Conservation (phyloP, 2,797 vertebrate genomes). For the Labroides dimidiatus region DNA sequence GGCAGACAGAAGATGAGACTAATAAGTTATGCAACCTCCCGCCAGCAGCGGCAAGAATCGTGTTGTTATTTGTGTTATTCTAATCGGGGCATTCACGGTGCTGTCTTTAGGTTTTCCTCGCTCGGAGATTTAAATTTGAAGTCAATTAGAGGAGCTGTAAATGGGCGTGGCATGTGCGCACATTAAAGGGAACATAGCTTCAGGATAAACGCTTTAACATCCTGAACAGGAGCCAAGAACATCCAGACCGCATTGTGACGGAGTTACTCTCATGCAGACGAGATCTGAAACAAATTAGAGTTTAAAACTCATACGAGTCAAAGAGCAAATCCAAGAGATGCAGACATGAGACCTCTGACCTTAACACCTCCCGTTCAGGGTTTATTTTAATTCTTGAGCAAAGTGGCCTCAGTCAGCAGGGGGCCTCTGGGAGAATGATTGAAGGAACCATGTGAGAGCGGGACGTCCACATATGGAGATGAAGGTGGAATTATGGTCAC, state of each 20-base stretch:
- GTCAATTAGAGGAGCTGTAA: constrained; percentile 26
- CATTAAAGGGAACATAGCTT: constrained; percentile 16
- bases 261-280: no score
- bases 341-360: constrained; percentile 15
- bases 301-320: no score
- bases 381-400: constrained; percentile 60
- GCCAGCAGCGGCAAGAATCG: neutral
- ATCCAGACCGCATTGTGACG: no score
- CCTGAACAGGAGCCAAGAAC: constrained; percentile 31
- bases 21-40: constrained; percentile 43
- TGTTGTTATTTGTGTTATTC: constrained; percentile 12
- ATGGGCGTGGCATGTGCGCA: constrained; percentile 27
- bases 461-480: constrained; percentile 78
- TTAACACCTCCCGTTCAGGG: constrained; percentile 13
- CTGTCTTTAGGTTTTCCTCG: neutral
- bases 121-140: neutral
- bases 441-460: constrained; percentile 76
- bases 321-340: no score
- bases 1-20: constrained; percentile 39
- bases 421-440: constrained; percentile 46
- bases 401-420: constrained; percentile 45
- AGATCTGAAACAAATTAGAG: no score
- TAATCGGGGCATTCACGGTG: neutral
- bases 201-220: constrained; percentile 65
- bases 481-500: constrained; percentile 72